Conservation (phyloP, 2,797 vertebrate genomes). For the Rhabdomys pumilio region DNA sequence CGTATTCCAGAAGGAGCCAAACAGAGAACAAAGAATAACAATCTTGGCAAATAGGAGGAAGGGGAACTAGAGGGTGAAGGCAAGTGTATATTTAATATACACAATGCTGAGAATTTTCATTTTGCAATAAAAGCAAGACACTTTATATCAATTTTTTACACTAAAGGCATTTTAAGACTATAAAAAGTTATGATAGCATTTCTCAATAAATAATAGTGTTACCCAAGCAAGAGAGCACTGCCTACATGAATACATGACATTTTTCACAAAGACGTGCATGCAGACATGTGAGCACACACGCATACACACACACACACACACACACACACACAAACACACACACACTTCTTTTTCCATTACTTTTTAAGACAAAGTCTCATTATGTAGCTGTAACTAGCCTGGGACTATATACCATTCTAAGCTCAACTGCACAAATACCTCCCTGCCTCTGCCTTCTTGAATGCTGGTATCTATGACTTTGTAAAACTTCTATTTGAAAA, state of each 20-base stretch:
- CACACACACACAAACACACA: not conserved
- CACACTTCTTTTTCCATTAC: not conserved
- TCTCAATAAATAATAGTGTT: slow-evolving; percentile 67
- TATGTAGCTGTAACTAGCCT: not conserved
- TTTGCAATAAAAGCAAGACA: slow-evolving; percentile 32
- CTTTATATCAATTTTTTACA: slow-evolving; percentile 20
- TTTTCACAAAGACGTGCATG: not conserved
- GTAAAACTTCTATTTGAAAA: not conserved
- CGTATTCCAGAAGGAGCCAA: not conserved
- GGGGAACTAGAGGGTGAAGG: not conserved
- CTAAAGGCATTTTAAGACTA: slow-evolving; percentile 63
- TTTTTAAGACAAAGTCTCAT: not conserved
- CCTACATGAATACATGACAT: slow-evolving; percentile 21
- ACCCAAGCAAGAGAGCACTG: slow-evolving; percentile 54
- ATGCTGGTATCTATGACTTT: not conserved
- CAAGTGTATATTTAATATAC: slow-evolving; percentile 56
- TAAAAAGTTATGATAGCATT: slow-evolving; percentile 49
- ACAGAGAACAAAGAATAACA: not conserved
- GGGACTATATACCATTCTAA: not conserved
- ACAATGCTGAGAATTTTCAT: slow-evolving; percentile 22
- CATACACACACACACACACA: not conserved
- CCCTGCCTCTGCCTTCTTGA: not conserved
- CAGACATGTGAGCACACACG: not conserved
- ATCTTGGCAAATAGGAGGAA: not conserved
- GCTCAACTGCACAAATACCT: not conserved